A percentile compares a stretch with the other conserved stretches of the same genome.
These are phyloP conservation scores for Chelon auratus DNA, from an alignment of 2,797 vertebrate species.

Conservation along the genomic window DNA sequence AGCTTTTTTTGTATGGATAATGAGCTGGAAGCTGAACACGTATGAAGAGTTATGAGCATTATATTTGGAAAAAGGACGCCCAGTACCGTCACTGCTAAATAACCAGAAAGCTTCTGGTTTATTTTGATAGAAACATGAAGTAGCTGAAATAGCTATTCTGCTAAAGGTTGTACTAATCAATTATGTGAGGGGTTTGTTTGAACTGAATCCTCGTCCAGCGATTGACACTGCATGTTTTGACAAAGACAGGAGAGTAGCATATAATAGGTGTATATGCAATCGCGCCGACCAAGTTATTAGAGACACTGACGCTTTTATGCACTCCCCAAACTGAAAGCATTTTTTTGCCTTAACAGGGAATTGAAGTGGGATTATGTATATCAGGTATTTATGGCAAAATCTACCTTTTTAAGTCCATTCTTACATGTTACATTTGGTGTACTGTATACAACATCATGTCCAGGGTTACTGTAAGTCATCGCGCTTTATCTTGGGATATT, in stretches of 20 bases:
- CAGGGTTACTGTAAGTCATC: conserved; percentile 62
- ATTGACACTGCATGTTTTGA: conserved; percentile 64
- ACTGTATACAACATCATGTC: conserved; percentile 69
- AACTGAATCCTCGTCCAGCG: conserved; percentile 32
- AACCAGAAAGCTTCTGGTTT: conserved; percentile 55
- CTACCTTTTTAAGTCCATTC: conserved; percentile 78
- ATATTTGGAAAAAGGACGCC: conserved; percentile 56
- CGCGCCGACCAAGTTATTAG: conserved; percentile 51
- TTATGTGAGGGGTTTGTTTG: conserved; percentile 36
- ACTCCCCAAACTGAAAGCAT: conserved; percentile 79
- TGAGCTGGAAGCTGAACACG: conserved; percentile 54
- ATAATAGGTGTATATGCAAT: conserved; percentile 75
- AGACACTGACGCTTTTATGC: conserved; percentile 80
- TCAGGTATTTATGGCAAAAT: conserved; percentile 84
- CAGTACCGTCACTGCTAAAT: conserved; percentile 29
- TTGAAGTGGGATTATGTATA: conserved; percentile 74
- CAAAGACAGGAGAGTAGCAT: conserved; percentile 67
- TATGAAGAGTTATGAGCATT: conserved; percentile 47
- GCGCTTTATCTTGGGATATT: conserved; percentile 71
- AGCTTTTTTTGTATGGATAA: conserved; percentile 67
- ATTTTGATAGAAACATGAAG: conserved; percentile 24
- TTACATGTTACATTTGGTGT: conserved; percentile 75
- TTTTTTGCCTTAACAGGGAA: conserved; percentile 82
- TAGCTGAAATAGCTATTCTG: conserved; percentile 45
- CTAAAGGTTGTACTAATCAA: conserved; percentile 37